These are phyloP conservation scores for Zhuqinia jingwanae DNA, from an alignment of 2,888 invertebrate species.

Conservation along the genomic window DNA sequence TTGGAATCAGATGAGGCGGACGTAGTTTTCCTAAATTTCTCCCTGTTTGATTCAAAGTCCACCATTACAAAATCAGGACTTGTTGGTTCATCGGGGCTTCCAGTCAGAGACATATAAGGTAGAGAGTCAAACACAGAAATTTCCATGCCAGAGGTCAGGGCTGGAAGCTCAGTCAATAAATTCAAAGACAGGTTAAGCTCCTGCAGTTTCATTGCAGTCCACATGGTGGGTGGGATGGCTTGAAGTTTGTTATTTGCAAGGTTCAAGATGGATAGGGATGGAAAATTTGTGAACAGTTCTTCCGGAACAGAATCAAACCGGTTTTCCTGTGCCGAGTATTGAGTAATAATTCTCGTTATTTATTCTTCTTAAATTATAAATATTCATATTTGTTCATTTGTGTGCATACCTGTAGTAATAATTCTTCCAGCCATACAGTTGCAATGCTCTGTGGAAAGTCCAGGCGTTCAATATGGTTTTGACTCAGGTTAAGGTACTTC, in stretches of 20 bases:
- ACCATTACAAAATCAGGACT: conserved; percentile 79
- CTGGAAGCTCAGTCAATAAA: conserved; percentile 88
- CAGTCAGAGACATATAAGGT: conserved; percentile 75
- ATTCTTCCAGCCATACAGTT: conserved; percentile 92
- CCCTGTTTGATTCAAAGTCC: conserved; percentile 76
- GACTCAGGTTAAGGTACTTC: conserved; percentile 91
- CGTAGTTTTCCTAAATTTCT: conserved; percentile 67
- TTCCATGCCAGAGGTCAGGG: conserved; percentile 75
- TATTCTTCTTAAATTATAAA: conserved; percentile 79
- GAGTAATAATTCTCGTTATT: not conserved
- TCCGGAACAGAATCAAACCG: conserved; percentile 91
- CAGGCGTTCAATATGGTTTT: conserved; percentile 92
- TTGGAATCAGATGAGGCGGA: conserved; percentile 24
- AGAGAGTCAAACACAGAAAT: conserved; percentile 77
- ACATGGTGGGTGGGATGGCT: conserved; percentile 90
- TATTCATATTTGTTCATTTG: not conserved
- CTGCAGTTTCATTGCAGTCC: conserved; percentile 91
- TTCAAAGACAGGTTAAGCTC: conserved; percentile 96
- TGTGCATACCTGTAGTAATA: conserved; percentile 88
- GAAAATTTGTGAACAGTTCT: conserved; percentile 88
- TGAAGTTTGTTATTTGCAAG: conserved; percentile 97
- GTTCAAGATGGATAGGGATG: conserved; percentile 90
- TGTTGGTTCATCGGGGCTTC: conserved; percentile 74
- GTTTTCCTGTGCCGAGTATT: conserved; percentile 86
- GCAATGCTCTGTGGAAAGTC: conserved; percentile 79